Evolutionary conservation across 2,888 invertebrate species (phyloP), one percentile per base, ranked within the genome.

Genomic region (Lasioglossum oenotherae): DNA sequence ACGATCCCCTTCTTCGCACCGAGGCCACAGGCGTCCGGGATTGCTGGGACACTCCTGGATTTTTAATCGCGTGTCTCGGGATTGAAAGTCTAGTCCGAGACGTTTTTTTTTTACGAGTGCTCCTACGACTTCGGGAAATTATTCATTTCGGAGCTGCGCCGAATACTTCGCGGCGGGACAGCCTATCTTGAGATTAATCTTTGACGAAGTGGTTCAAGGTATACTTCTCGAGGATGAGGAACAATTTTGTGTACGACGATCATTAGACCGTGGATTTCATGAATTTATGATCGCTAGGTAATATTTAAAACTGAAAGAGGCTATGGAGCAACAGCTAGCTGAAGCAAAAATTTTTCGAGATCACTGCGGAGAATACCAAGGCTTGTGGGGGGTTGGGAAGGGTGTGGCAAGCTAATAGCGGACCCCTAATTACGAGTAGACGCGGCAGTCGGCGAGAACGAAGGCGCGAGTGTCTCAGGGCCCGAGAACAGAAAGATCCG

Each of bases 361-460:
- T 16, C 31, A 31, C 14, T 31, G 14, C 5, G 64, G 4, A 16
- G 31, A 31, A 64, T 64, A 31, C 16, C 27, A 31, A 31, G 31
- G 31, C 31, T 16, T 16, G 31, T 6, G 64, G 14, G 31, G 76
- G 60, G 10, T 64, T n/a, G 53, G 23, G n/a, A 53, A n/a, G n/a
- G 23, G n/a, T 53, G 53, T 16, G 49, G 49, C 23, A 8, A 14
- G 60, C 27, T 84, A 81, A 74, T 69, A 74, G 81, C 44, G 57
- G 72, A 1, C 44, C 74, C 78, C 77, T 78, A 86, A 76, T 89
- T 89, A 64, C 27, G 64, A 16, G 64, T 16, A 64, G 64, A 64
- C 64, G 27, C 6, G 64, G 16, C 6, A 64, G 64, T 27, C 64
- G 27, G 31, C 31, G 14, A 16, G 31, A 16, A 64, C 60, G 64